Percentiles rank a stretch among this genome's conserved stretches.
These are phyloP conservation scores for Sinonovacula constricta DNA, from an alignment of 1,140 invertebrate genomes.

Conservation along the genomic window DNA sequence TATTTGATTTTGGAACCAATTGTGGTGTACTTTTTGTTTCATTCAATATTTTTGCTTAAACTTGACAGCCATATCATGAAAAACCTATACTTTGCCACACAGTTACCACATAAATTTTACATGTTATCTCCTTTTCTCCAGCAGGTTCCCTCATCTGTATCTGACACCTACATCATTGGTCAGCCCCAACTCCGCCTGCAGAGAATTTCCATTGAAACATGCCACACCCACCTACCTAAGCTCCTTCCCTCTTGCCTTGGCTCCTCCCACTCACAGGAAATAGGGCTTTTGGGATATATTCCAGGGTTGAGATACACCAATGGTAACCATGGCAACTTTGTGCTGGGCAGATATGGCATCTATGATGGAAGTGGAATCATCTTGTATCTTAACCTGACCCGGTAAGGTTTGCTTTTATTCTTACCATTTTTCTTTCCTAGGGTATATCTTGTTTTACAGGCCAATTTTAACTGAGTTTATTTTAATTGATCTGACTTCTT, in stretches of 20 bases:
- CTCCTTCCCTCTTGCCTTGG: constrained; percentile 54
- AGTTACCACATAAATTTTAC: too few relatives aligned
- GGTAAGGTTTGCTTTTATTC: too few relatives aligned
- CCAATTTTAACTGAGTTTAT: too few relatives aligned
- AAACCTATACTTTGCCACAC: too few relatives aligned
- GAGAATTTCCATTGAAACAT: constrained; percentile 52
- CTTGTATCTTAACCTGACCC: constrained; percentile 60
- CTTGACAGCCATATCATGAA: too few relatives aligned
- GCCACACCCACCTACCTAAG: constrained; percentile 33
- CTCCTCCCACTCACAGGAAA: constrained; percentile 31
- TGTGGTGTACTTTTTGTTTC: too few relatives aligned
- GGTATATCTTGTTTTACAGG: too few relatives aligned
- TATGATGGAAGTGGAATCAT: constrained; percentile 68
- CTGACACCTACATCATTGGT: constrained; percentile 66
- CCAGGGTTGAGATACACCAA: constrained; percentile 2
- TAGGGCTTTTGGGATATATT: not conserved
- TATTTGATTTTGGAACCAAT: too few relatives aligned
- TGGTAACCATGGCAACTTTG: constrained; percentile 27
- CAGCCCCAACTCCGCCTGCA: constrained; percentile 64
- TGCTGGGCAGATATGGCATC: constrained; percentile 62
- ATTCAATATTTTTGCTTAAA: too few relatives aligned
- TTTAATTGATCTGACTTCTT: too few relatives aligned
- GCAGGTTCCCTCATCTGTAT: not conserved
- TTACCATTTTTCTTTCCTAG: too few relatives aligned
- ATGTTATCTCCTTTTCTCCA: too few relatives aligned